Percentiles rank a stretch among this genome's conserved stretches.
Conservation (phyloP, 2,113 vertebrate genomes). For the Cervus canadensis region DNA sequence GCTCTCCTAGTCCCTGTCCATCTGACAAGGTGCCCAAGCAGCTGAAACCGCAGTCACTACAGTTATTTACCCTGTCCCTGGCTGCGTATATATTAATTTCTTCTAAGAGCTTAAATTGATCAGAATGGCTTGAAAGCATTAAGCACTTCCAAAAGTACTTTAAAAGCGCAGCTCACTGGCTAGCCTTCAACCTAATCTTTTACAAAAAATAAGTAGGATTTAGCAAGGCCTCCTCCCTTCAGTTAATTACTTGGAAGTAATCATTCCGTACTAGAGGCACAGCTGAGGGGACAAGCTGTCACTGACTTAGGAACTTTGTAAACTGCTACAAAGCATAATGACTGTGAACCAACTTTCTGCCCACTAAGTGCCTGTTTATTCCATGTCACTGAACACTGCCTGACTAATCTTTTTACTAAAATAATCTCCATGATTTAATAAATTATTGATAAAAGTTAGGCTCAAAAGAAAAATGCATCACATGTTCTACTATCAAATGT, state of each 20-base stretch:
- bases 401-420: conserved; percentile 23
- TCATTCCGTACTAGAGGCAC: background rate
- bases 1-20: background rate
- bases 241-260: conserved; percentile 24
- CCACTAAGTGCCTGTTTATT: background rate
- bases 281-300: background rate
- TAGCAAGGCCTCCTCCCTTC: conserved; percentile 13
- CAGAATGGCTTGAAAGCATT: conserved; percentile 9
- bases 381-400: background rate
- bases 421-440: background rate
- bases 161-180: background rate
- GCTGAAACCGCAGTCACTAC: background rate
- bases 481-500: background rate
- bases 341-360: background rate
- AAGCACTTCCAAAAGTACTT: background rate
- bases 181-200: background rate
- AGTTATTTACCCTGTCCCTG: background rate
- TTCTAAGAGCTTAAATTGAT: background rate
- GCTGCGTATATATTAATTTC: background rate
- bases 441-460: background rate
- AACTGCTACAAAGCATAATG: conserved; percentile 1
- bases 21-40: background rate
- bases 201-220: conserved; percentile 21
- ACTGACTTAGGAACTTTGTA: conserved; percentile 19
- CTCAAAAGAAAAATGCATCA: background rate